Evolutionary conservation across 2,888 invertebrate species (phyloP), one percentile per base, ranked within the genome.

Genomic region (Glyphotaelius pellucidus): DNA sequence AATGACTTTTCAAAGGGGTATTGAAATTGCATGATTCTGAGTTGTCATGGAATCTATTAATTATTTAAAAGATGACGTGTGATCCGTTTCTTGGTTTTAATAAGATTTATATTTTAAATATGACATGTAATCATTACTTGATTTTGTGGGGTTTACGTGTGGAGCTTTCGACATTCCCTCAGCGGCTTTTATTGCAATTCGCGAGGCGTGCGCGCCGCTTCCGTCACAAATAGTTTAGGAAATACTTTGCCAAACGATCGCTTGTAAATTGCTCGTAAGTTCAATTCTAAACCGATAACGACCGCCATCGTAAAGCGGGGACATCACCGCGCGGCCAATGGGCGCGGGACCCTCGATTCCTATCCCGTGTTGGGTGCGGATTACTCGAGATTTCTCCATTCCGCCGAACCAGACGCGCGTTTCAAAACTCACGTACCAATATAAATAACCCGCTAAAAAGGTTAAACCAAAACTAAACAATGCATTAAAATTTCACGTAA

Each of bases 231-330:
- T 89, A 89, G 94, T 89, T 89, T 89, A 42, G 35, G 87, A 87
- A 87, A 87, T 87, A 52, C 87, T 87, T 87, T 67, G 32, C 42
- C 84, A 90, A 90, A 84, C 87, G 86, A 88, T 80, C 91, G 87
- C 91, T 80, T 91, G 91, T 91, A 91, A 91, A 91, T 91, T 87
- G 91, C 81, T 91, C 91, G 87, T 91, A 91, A 88, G 91, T 87
- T 91, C 87, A 91, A 91, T 91, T 91, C 91, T 91, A 91, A 91
- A 91, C 91, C 91, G 91, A 91, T 91, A 91, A 91, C 91, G 91
- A 88, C 90, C 85, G 52, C 80, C 88, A 31, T 91, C 91, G 91
- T 88, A 81, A 87, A 91, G 32, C 42, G 32, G 85, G 31, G 86
- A 91, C 88, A 47, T 52, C 90, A 79, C 32, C 85, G 31, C 67